Conservation (phyloP, 2,888 invertebrate genomes). For the Eupithecia tripunctaria region DNA sequence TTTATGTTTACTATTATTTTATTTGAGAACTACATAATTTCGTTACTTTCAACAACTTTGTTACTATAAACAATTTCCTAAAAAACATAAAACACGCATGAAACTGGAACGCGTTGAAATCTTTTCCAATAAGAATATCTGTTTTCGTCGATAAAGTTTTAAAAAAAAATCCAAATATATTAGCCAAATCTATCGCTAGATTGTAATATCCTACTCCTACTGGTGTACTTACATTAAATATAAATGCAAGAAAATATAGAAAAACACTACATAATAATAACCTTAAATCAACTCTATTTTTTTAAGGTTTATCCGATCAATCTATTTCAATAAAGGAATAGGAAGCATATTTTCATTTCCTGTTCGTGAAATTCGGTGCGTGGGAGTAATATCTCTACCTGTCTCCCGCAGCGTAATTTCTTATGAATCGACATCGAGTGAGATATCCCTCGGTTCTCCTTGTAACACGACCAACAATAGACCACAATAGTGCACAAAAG, state of each 20-base stretch:
- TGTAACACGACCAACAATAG: constrained; percentile 59
- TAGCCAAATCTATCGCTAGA: too few species aligned
- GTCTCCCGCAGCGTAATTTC: constrained; percentile 79
- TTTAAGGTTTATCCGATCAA: background rate
- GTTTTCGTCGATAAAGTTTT: too few species aligned
- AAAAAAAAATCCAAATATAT: too few species aligned
- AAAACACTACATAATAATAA: too few species aligned
- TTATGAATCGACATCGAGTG: constrained; percentile 82
- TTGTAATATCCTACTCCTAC: too few species aligned
- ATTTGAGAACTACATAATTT: too few species aligned
- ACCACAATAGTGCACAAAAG: constrained; percentile 70
- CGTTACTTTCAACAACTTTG: too few species aligned
- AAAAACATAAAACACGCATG: background rate
- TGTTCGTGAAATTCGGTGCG: constrained; percentile 73
- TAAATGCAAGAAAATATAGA: too few species aligned
- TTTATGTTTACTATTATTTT: too few species aligned
- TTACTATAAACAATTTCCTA: too few species aligned
- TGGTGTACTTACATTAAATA: too few species aligned
- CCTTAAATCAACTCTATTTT: background rate
- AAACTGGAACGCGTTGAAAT: background rate
- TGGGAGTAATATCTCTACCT: constrained; percentile 75
- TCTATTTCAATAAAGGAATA: constrained; percentile 31
- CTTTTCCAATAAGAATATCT: too few species aligned
- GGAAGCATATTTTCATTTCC: constrained; percentile 77
- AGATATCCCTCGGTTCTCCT: constrained; percentile 72